A percentile compares a stretch with the other conserved stretches of the same genome.
Evolutionary conservation across 2,888 invertebrate species (phyloP).

Genomic region (Oxytorus armatus): DNA sequence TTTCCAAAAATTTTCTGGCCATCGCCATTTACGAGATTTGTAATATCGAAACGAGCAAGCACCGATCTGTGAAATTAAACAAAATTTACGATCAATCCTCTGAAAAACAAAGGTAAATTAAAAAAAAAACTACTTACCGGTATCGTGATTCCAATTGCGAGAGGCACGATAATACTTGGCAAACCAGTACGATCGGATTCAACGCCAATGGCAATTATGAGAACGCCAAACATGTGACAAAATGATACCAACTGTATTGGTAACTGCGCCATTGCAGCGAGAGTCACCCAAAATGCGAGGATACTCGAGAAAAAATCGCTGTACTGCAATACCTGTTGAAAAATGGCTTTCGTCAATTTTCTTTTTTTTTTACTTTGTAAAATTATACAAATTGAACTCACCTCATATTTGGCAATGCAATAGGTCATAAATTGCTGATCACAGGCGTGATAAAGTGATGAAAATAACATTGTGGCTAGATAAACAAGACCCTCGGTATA

Average conservation of each 20-base stretch:
- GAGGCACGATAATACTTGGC: conserved; percentile 85
- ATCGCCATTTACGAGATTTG: conserved; percentile 72
- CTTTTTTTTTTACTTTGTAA: too few relatives aligned
- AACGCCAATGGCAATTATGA: conserved; percentile 86
- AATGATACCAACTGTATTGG: conserved; percentile 83
- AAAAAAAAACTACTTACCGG: conserved; percentile 73
- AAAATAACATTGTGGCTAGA: conserved; percentile 86
- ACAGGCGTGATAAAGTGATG: conserved; percentile 88
- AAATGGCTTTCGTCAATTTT: background rate
- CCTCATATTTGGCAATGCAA: conserved; percentile 84
- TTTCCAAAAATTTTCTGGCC: conserved; percentile 74
- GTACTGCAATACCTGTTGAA: conserved; percentile 85
- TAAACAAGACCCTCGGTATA: conserved; percentile 87
- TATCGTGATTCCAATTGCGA: conserved; percentile 80
- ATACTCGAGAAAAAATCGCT: conserved; percentile 87
- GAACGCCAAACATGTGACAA: conserved; percentile 85
- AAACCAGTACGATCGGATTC: conserved; percentile 85
- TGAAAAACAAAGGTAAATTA: background rate
- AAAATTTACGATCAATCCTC: background rate
- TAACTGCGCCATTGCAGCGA: conserved; percentile 86
- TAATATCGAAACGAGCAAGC: conserved; percentile 74
- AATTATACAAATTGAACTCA: too few relatives aligned
- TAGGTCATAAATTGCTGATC: conserved; percentile 85
- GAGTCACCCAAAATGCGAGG: conserved; percentile 87
- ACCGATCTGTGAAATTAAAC: conserved; percentile 71